Conservation (phyloP, 2,888 invertebrate genomes). For the Polyploca ridens region DNA sequence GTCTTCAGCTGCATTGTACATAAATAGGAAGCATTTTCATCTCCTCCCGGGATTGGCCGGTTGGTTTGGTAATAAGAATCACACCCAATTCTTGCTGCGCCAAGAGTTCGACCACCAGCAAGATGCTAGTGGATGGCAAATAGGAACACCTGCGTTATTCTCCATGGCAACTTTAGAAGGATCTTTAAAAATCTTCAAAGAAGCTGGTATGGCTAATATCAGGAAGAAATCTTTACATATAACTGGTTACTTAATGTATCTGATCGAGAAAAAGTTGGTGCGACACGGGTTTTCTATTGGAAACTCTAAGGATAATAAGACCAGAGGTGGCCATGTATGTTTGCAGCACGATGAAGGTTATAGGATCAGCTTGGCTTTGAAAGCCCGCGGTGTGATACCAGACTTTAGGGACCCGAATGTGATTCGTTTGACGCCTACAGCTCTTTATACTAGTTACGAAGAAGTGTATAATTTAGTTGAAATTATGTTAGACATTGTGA, state of each 20-base stretch:
- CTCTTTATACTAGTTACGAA: slow-evolving; percentile 67
- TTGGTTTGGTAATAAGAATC: slow-evolving; percentile 67
- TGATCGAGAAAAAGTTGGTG: slow-evolving; percentile 59
- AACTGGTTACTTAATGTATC: slow-evolving; percentile 69
- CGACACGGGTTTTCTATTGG: slow-evolving; percentile 63
- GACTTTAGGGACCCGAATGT: slow-evolving; percentile 72
- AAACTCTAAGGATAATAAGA: slow-evolving; percentile 56
- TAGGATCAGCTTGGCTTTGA: slow-evolving; percentile 64
- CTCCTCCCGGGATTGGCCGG: slow-evolving; percentile 64
- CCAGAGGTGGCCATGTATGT: slow-evolving; percentile 70
- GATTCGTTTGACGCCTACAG: slow-evolving; percentile 63
- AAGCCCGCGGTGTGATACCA: slow-evolving; percentile 55
- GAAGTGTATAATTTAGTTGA: slow-evolving; percentile 66
- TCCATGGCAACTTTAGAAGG: slow-evolving; percentile 71
- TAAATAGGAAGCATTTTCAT: slow-evolving; percentile 66
- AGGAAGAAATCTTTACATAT: slow-evolving; percentile 69
- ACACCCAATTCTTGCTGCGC: slow-evolving; percentile 60
- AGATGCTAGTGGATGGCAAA: slow-evolving; percentile 69
- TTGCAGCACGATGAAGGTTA: slow-evolving; percentile 67
- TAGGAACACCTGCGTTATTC: slow-evolving; percentile 62
- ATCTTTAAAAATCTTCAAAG: slow-evolving; percentile 58
- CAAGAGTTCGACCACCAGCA: slow-evolving; percentile 71
- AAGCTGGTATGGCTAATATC: slow-evolving; percentile 63
- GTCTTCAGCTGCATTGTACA: slow-evolving; percentile 60
- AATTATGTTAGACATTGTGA: slow-evolving; percentile 58